Base-by-base conservation (phyloP, 2,113 vertebrate genomes). In the Chloroceryle aenea region DNA sequence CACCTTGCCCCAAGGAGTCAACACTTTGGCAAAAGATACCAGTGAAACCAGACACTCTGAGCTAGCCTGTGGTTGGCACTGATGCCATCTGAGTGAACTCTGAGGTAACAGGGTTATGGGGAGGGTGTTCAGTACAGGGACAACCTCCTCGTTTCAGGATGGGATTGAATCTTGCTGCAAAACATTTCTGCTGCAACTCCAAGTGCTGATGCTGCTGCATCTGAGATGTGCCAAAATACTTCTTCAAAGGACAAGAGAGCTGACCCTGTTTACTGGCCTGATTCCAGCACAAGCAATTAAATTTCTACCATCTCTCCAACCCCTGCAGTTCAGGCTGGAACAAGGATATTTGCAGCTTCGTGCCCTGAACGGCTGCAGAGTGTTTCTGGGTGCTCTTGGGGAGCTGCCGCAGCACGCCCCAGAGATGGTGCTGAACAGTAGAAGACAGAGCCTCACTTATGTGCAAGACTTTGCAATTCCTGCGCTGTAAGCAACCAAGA, bases 221-320 rank as follows among this genome's bases (percentile, higher is more conserved):
- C 64, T 52, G 61, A 17, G 67, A 92, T 16, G 40, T 29, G n/a
- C 64, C 73, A 84, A 81, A 95, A 71, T 4, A 56, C 47, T 55
- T 50, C 48, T 83, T 76, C 83, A 96, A 72, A 95, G 88, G 85
- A 93, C 52, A 81, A 30, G 83, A 77, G 52, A 90, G 47, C 25
- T 95, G 95, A 90, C 93, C 91, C 87, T 80, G 64, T 91, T 87
- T 95, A 68, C 75, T 90, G 82, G 96, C 88, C 95, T 90, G 79
- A 94, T 88, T 95, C 91, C 95, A 96, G 92, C 90, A 90, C 12
- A 95, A 88, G 85, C 85, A 95, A 96, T 94, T 94, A 92, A 74
- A 88, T 72, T 92, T 92, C 94, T 81, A 87, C 74, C 47, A 5
- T 56, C 56, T 88, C 93, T 74, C 77, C 85, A 84, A 55, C 56